phyloP scores from a whole-genome alignment of 1,140 invertebrate genomes.

The Zeugodacus cucurbitae region DNA sequence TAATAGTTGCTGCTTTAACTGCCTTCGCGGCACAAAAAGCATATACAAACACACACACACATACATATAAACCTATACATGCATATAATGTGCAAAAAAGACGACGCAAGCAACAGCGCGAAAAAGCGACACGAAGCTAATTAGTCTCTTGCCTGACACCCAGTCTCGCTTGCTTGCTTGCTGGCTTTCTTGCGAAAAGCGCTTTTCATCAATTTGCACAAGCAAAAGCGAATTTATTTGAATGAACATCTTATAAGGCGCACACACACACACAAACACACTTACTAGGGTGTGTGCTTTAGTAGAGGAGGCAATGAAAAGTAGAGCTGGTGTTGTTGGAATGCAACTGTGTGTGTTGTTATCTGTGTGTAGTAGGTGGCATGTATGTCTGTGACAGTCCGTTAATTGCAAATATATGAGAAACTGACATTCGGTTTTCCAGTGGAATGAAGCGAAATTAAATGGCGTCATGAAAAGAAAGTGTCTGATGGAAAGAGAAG shows the following conservation, averaged over 20 bases:
- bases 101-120: background rate
- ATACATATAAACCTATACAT: too few relatives aligned
- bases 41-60: background rate
- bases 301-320: background rate
- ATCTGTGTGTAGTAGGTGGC: too few relatives aligned
- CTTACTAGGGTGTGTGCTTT: background rate
- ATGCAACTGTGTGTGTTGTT: too few relatives aligned
- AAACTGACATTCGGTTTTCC: too few relatives aligned
- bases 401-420: too few relatives aligned
- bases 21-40: background rate
- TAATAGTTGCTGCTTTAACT: background rate
- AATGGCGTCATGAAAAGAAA: too few relatives aligned
- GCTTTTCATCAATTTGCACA: background rate
- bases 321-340: too few relatives aligned
- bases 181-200: background rate
- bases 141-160: background rate
- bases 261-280: too few relatives aligned
- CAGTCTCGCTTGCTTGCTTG: background rate
- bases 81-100: background rate
- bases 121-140: conserved; percentile 16
- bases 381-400: too few relatives aligned
- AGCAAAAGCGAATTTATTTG: background rate
- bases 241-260: background rate
- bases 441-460: too few relatives aligned
- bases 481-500: too few relatives aligned